Percentiles rank a stretch among this genome's conserved stretches.
Conservation (phyloP, 1,140 invertebrate genomes). For the Sitobion miscanthi region DNA sequence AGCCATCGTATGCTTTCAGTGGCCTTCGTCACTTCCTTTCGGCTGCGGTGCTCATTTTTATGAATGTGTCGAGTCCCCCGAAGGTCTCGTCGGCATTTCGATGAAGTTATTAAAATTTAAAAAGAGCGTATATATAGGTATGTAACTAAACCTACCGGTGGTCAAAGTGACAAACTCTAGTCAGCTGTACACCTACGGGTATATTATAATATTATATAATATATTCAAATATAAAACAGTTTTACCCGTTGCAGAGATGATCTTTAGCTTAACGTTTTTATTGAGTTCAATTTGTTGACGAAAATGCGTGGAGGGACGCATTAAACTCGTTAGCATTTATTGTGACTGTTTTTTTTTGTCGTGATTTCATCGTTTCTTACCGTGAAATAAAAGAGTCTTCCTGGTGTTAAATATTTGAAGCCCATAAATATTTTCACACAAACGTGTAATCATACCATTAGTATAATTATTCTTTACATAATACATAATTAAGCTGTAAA, state of each 20-base stretch:
- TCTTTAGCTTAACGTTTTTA: not conserved
- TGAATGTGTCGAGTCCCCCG: not conserved
- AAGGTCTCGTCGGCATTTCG: slow-evolving; percentile 34
- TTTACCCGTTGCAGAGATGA: not conserved
- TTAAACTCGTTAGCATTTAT: not conserved
- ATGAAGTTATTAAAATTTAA: not conserved
- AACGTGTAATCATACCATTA: slow-evolving; percentile 22
- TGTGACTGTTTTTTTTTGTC: not conserved
- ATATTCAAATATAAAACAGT: not conserved
- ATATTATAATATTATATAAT: not conserved
- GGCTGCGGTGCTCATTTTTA: not conserved
- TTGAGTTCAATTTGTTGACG: not conserved
- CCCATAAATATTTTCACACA: not conserved
- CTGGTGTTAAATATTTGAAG: not conserved
- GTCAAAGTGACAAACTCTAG: not conserved
- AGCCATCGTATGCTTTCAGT: not conserved
- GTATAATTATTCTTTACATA: not conserved
- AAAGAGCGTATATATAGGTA: not conserved
- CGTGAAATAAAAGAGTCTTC: not conserved
- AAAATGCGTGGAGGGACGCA: not conserved
- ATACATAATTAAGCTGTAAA: slow-evolving; percentile 29
- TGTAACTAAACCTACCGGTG: not conserved
- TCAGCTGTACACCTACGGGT: not conserved
- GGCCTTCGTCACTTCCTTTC: slow-evolving; percentile 43
- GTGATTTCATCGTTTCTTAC: not conserved